Evolutionary conservation across 2,113 vertebrate species (phyloP).

Genomic region (Zeus faber): DNA sequence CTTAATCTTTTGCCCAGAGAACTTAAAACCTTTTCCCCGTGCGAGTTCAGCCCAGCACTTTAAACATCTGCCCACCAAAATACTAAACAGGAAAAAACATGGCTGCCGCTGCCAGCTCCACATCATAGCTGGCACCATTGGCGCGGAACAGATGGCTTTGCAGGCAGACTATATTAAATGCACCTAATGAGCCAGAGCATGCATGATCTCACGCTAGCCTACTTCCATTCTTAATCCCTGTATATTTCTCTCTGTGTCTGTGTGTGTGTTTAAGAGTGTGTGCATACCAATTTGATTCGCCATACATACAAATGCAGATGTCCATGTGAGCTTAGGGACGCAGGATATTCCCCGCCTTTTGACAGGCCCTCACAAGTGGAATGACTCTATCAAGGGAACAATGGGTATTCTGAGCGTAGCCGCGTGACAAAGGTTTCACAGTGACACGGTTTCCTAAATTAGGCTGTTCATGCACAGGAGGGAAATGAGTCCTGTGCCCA

Average conservation of each 20-base stretch:
- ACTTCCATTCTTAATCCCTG: conserved; percentile 66
- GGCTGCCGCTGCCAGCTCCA: conserved; percentile 41
- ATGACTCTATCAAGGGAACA: conserved; percentile 70
- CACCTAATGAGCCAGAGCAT: conserved; percentile 65
- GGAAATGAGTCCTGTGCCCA: conserved; percentile 61
- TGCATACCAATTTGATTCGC: no score
- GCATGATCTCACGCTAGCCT: conserved; percentile 67
- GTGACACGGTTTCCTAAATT: conserved; percentile 75
- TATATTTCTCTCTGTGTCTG: conserved; percentile 13
- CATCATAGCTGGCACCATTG: conserved; percentile 62
- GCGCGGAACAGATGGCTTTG: conserved; percentile 66
- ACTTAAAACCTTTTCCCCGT: conserved; percentile 5
- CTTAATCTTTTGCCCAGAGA: not conserved
- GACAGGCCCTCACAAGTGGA: conserved; percentile 49
- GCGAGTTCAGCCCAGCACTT: conserved; percentile 21
- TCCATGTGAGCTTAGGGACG: conserved; percentile 32
- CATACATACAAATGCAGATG: conserved; percentile 51
- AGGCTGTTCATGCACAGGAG: conserved; percentile 61
- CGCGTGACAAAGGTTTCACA: conserved; percentile 72
- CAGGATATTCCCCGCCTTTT: conserved; percentile 43
- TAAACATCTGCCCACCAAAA: conserved; percentile 17
- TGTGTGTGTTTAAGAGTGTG: not conserved
- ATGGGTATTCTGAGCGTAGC: conserved; percentile 66
- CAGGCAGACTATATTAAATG: conserved; percentile 67
- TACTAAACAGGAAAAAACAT: conserved; percentile 49